Conservation (phyloP, 2,888 invertebrate species). For the Rhogogaster chlorosoma region DNA sequence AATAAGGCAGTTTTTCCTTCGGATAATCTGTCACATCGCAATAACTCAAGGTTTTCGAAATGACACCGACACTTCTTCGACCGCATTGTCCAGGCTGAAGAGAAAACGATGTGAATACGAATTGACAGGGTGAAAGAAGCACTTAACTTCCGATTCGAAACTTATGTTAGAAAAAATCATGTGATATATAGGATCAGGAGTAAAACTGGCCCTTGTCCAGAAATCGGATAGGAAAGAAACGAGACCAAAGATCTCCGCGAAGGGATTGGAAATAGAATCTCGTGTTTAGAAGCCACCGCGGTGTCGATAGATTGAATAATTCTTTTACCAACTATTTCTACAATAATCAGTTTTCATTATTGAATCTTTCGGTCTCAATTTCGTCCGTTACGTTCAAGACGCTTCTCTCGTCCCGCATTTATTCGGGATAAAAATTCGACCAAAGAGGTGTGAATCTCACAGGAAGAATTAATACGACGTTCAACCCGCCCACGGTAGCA, state of each 20-base stretch:
- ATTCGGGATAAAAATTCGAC: constrained; percentile 12
- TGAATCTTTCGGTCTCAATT: not conserved
- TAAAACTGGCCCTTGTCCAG: constrained; percentile 33
- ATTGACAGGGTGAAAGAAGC: not conserved
- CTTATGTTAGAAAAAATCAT: constrained; percentile 8
- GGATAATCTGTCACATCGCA: not conserved
- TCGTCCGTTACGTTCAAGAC: not conserved
- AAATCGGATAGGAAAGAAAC: not conserved
- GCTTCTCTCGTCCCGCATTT: not conserved
- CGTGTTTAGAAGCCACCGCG: not conserved
- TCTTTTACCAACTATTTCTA: not conserved
- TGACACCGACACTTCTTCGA: not conserved
- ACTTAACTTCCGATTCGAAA: constrained; percentile 22
- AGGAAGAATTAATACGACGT: constrained; percentile 34
- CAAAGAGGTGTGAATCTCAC: constrained; percentile 20
- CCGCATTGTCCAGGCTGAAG: not conserved
- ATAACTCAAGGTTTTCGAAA: not conserved
- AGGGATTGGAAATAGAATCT: constrained; percentile 28
- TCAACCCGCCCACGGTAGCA: constrained; percentile 27
- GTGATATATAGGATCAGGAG: constrained; percentile 10
- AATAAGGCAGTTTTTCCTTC: not conserved
- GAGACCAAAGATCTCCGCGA: not conserved
- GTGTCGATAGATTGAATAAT: constrained; percentile 2
- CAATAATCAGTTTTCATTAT: not conserved
- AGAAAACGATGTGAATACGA: constrained; percentile 15